Conservation (phyloP, 1,140 invertebrate genomes). For the Musca vetustissima region DNA sequence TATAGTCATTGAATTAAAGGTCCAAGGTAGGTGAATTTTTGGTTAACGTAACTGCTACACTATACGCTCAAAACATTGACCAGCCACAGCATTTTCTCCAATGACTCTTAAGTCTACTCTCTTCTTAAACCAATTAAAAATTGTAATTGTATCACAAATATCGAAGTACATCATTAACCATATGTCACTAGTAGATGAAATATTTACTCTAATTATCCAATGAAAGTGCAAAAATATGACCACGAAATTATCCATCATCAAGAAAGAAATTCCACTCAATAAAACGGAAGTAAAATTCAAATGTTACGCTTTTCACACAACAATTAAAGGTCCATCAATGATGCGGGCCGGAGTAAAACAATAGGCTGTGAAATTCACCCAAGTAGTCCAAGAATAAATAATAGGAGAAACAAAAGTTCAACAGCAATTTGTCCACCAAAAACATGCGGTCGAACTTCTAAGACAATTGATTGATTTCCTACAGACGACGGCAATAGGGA, state of each 20-base stretch:
- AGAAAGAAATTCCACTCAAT: background rate
- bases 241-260: background rate
- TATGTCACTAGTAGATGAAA: no score
- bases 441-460: conserved; percentile 2
- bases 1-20: no score
- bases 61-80: no score
- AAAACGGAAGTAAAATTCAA: conserved; percentile 16
- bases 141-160: no score
- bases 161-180: no score
- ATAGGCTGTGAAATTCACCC: no score
- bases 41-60: no score
- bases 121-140: no score
- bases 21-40: no score
- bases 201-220: background rate
- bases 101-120: no score
- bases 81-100: no score
- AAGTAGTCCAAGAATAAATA: background rate
- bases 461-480: conserved; percentile 15
- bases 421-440: conserved; percentile 8
- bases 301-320: conserved; percentile 9
- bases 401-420: conserved; percentile 1
- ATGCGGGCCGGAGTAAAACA: no score
- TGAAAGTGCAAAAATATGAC: conserved; percentile 18
- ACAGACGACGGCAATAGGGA: background rate
- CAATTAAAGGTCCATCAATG: background rate